These are phyloP conservation scores for Drosophila neotestacea DNA, from an alignment of 2,888 invertebrate genomes.

Conservation along the genomic window DNA sequence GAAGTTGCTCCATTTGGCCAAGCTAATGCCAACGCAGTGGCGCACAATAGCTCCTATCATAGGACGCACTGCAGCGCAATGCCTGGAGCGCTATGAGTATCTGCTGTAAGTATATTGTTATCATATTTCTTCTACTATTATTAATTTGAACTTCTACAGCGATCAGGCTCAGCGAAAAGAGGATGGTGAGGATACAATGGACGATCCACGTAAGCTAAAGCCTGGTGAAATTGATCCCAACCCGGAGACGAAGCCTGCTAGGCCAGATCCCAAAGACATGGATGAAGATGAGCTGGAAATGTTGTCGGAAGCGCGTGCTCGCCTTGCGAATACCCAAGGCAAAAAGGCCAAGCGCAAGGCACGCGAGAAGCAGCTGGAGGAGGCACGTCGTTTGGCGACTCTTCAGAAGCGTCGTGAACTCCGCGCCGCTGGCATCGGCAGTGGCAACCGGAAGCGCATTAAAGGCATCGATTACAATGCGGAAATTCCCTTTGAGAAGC, in stretches of 20 bases:
- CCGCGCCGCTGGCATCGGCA: conserved; percentile 96
- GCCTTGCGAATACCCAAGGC: conserved; percentile 99
- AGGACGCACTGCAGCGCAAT: conserved; percentile 99
- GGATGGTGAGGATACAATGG: conserved; percentile 95
- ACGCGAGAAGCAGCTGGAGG: conserved; percentile 98
- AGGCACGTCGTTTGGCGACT: conserved; percentile 97
- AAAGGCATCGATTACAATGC: conserved; percentile 98
- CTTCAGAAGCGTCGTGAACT: conserved; percentile 99
- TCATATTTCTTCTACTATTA: neutral
- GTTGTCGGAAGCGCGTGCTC: conserved; percentile 99
- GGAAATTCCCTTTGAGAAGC: conserved; percentile 99
- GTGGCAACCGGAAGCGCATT: conserved; percentile 86
- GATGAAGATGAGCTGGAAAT: conserved; percentile 99
- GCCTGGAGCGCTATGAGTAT: conserved; percentile 98
- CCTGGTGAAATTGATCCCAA: conserved; percentile 99
- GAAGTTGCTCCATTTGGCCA: conserved; percentile 97
- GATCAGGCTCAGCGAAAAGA: conserved; percentile 99
- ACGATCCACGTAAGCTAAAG: conserved; percentile 98
- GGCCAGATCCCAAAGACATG: conserved; percentile 99
- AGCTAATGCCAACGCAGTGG: conserved; percentile 99
- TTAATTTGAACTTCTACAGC: conserved; percentile 85
- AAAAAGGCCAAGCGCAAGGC: conserved; percentile 96
- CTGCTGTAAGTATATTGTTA: conserved; percentile 89
- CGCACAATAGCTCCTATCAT: conserved; percentile 99
- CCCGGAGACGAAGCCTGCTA: conserved; percentile 99